Percentiles rank a stretch among this genome's conserved stretches.
Evolutionary conservation across 2,888 invertebrate genomes (phyloP).

Genomic region (Phragmatobia fuliginosa): DNA sequence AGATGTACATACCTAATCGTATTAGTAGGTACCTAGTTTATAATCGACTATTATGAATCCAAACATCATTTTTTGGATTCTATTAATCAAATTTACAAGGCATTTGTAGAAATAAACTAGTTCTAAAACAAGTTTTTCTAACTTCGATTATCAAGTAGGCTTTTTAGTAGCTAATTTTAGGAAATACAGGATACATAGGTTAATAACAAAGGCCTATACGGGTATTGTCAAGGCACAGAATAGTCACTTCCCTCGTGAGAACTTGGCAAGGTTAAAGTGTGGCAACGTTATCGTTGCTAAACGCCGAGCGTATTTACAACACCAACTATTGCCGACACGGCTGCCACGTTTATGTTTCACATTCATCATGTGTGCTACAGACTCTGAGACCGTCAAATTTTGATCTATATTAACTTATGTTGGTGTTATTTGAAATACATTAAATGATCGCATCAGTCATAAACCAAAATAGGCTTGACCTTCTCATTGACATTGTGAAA

Average conservation of each 20-base stretch:
- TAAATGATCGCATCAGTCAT: slow-evolving; percentile 69
- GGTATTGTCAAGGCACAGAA: slow-evolving; percentile 86
- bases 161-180: slow-evolving; percentile 57
- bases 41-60: slow-evolving; percentile 22
- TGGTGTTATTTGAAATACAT: slow-evolving; percentile 42
- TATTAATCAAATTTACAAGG: slow-evolving; percentile 43
- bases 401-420: slow-evolving; percentile 21
- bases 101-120: slow-evolving; percentile 38
- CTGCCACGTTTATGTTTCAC: slow-evolving; percentile 72
- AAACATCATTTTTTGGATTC: slow-evolving; percentile 34
- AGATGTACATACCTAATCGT: not conserved
- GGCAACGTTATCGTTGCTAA: slow-evolving; percentile 86
- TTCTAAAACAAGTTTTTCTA: slow-evolving; percentile 60
- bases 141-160: slow-evolving; percentile 39
- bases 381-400: slow-evolving; percentile 40
- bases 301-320: slow-evolving; percentile 85
- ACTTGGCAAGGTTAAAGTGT: slow-evolving; percentile 85
- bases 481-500: slow-evolving; percentile 87
- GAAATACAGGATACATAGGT: slow-evolving; percentile 77
- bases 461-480: slow-evolving; percentile 83
- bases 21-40: not conserved
- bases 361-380: slow-evolving; percentile 57
- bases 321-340: slow-evolving; percentile 80
- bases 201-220: slow-evolving; percentile 82
- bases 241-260: slow-evolving; percentile 87